Evolutionary conservation across 2,113 vertebrate genomes (phyloP), one percentile per base, ranked within the genome.

Genomic region (Rhineura floridana): DNA sequence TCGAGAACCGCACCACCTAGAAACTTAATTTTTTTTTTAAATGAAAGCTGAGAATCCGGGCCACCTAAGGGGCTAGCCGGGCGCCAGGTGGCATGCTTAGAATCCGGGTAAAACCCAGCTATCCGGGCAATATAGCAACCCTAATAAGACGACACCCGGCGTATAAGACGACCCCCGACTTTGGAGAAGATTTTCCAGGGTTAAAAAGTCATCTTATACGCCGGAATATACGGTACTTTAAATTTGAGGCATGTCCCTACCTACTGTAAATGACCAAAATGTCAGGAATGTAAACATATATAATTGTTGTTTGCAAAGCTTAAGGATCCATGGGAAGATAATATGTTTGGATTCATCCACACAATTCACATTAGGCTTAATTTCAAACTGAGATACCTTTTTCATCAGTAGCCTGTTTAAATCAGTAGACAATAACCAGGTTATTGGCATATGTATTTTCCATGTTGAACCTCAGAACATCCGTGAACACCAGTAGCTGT

Each of bases 241-340:
- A 75, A 52, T 0, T 1, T 83, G 44, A 55, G 82, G 77, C 55
- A 84, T 89, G 78, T 67, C 1, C 46, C 62, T 59, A 52, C 83
- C 83, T 52, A 81, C 84, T 89, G 84, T 48, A 77, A 87, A 82
- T 79, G 78, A 73, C 84, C 84, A 42, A 88, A 46, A 70, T 90
- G 8, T 80, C 39, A 88, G 82, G 36, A 36, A 36, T 23, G 17
- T 81, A 87, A 76, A 86, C 83, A 87, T 91, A 91, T 39, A 85
- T 46, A 15, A 6, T 89, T 42, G 28, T 62, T 48, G 52, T 69
- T 48, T 69, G 65, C 67, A 65, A 30, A 46, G 44, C 86, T 91
- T 75, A 85, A 39, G 83, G 81, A 39, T 75, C 63, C 88, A 44
- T 80, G 75, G 23, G 10, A 82, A 28, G 9, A 21, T 48, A 91